Evolutionary conservation across 2,113 vertebrate genomes (phyloP).

Genomic region (Pavo muticus): DNA sequence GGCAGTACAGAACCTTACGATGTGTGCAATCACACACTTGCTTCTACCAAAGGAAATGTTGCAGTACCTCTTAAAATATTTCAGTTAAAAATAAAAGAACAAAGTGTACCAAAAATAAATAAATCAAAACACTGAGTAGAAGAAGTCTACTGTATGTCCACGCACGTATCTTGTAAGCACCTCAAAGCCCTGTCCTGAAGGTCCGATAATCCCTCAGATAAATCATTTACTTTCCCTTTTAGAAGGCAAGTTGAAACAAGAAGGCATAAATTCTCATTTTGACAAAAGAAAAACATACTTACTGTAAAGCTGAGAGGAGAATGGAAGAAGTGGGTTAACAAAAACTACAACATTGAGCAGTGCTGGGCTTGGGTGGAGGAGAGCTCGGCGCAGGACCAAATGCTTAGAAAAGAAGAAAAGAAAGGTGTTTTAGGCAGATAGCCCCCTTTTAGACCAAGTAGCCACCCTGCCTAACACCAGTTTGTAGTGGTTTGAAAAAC

Average conservation of each 20-base stretch:
- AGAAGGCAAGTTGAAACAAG: not conserved
- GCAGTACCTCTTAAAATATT: slow-evolving; percentile 18
- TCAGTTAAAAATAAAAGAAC: slow-evolving; percentile 1
- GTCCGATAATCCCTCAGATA: not conserved
- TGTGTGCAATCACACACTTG: slow-evolving; percentile 30
- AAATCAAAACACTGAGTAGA: not conserved
- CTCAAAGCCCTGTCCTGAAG: not conserved
- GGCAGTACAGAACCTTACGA: not conserved
- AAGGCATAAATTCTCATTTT: not conserved
- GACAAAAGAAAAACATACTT: not conserved
- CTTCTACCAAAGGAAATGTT: slow-evolving; percentile 12
- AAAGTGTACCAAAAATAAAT: not conserved
- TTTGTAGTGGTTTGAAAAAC: not conserved
- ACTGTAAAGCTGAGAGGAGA: not conserved
- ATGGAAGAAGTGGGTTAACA: not conserved
- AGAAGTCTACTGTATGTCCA: not conserved
- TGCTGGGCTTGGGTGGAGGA: not conserved
- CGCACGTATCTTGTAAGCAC: not conserved
- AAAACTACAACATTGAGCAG: fast-evolving
- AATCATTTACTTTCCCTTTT: not conserved
- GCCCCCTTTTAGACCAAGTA: not conserved
- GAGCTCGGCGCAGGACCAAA: not conserved
- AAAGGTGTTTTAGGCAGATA: not conserved
- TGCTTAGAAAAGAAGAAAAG: not conserved
- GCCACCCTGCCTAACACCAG: not conserved